phyloP scores from a whole-genome alignment of 2,797 vertebrate species.

The Notolepis coatsorum region DNA sequence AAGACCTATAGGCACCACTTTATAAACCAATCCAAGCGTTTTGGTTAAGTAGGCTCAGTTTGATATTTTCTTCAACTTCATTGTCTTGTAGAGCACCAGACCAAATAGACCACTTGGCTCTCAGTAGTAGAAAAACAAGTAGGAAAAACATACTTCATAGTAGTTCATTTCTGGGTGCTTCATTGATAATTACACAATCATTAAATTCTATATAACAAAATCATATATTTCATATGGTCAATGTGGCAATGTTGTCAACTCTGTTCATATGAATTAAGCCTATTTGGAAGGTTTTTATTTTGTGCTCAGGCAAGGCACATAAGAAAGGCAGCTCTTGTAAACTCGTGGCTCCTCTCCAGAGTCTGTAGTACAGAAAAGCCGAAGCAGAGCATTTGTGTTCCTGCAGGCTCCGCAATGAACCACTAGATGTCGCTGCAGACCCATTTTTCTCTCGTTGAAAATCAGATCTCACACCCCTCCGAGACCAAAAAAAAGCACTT shows the following conservation, averaged over 20 bases:
- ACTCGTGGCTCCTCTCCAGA: no score
- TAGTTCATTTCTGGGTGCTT: no score
- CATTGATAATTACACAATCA: no score
- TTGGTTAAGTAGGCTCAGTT: not conserved
- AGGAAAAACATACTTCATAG: not conserved
- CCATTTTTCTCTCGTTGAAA: slow-evolving; percentile 14
- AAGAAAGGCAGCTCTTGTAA: slow-evolving; percentile 13
- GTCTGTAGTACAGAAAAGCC: not conserved
- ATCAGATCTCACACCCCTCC: not conserved
- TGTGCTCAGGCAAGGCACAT: no score
- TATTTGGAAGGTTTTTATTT: no score
- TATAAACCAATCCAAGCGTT: no score
- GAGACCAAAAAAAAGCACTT: not conserved
- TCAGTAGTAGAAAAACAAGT: not conserved
- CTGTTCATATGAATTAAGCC: no score
- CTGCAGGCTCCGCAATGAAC: slow-evolving; percentile 4
- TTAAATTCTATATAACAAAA: not conserved
- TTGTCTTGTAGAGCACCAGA: not conserved
- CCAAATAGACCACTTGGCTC: not conserved
- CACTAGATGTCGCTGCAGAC: slow-evolving; percentile 56
- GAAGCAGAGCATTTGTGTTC: not conserved
- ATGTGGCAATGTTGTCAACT: no score
- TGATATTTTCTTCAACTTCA: not conserved
- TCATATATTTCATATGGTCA: no score
- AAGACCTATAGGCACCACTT: no score